Evolutionary conservation across 1,140 invertebrate genomes (phyloP), one percentile per base, ranked within the genome.

Genomic region (Geopemphigus sp.): DNA sequence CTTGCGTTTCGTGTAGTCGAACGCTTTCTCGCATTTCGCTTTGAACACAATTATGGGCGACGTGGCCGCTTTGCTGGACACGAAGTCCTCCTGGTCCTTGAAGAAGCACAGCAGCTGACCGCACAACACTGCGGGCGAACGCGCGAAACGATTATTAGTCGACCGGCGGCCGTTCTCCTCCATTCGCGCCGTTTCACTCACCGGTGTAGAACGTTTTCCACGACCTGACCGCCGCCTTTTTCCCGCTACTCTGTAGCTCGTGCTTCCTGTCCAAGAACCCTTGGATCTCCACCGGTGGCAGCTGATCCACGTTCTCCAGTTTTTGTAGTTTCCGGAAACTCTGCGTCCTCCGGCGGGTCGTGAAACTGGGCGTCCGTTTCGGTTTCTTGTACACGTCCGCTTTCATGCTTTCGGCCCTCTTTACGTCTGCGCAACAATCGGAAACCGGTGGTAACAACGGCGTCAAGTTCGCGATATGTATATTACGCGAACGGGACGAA

Each of bases 21-120:
- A 90, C 1, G 96, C 96, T 56, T 92, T 90, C 81, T 91, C 90
- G 86, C 94, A 96, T 61, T 88, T 88, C 3, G 94, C 93, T 82
- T 95, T 93, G 81, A 95, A 91, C 72, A 99, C 93, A 70, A 92
- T 94, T 8, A 98, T 90, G 0, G 97, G 96, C 0, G 96, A 92
- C 5, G 92, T 91, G 0, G 94, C 92, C 0, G 94, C 94, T 87
- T 97, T 97, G 83, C 92, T 91, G 80, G 91, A 90, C 61, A 90
- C 87, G 86, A 98, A 98, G 88, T 97, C 95, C 81, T 93, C 91
- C 83, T 94, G 92, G 85, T 98, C 97, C 85, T 97, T 95, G 88
- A 98, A 99, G 91, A 99, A 99, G 87, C 96, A 98, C 29, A 99
- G 87, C 81, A 98, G 86, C 85, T 99, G 97, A 0, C 97, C 97